Evolutionary conservation across 2,888 invertebrate genomes (phyloP), one percentile per base, ranked within the genome.

Genomic region (Aelia acuminata): DNA sequence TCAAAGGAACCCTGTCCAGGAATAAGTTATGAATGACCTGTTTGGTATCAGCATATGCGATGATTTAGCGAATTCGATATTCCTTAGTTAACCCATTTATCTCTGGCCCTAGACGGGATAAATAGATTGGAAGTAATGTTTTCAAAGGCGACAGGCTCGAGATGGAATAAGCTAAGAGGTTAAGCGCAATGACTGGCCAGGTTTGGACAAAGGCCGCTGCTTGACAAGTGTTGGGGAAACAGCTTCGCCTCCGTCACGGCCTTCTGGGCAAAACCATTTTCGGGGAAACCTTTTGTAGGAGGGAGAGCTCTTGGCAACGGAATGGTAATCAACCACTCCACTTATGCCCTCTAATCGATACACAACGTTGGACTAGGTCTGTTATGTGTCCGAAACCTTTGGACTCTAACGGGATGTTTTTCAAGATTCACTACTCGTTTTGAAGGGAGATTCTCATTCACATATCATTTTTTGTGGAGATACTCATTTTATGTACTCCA

Each of bases 181-280:
- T 85, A 49, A 85, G 57, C 87, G 47, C 31, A 48, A 43, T 35
- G 57, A 47, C 57, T 63, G 48, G 43, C 63, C 70, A 43, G 87
- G 20, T 70, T 26, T 26, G 63, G 49, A 87, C 87, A 87, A 87
- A 57, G 48, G 63, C 57, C 39, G 35, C 39, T 8, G 50, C 39
- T 53, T 87, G 87, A 87, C 87, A 87, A 87, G 63, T 87, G 87
- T 87, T 70, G 87, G 87, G 70, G 87, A 87, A 87, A 87, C 63
- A 63, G 57, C 43, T 20, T 50, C 35, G 84, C 18, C 20, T 11
- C 49, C 48, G 84, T 84, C 84, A 50, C 48, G 84, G 48, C 15
- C 31, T 26, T 35, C 84, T 84, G 49, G 49, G n/a, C 48, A 84
- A 84, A 50, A 48, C 50, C 84, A 84, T 84, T 50, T 84, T 80